A percentile compares a stretch with the other conserved stretches of the same genome.
Evolutionary conservation across 2,113 vertebrate species (phyloP).

Genomic region (Pica pica): DNA sequence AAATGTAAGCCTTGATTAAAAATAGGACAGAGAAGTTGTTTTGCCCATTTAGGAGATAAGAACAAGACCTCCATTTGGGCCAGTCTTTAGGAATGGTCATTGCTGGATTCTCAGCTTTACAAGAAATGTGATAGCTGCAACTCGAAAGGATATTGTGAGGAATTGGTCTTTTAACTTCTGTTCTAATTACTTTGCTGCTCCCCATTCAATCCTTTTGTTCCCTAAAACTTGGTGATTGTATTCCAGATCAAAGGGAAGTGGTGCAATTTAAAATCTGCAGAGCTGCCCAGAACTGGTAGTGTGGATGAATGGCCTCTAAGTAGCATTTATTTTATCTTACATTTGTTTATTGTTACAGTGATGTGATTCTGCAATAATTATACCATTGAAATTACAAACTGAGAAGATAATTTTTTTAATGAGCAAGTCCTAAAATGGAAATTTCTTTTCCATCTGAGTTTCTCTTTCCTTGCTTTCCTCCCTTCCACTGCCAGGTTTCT

Average conservation of each 20-base stretch:
- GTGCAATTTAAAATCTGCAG: background rate
- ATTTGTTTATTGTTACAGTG: background rate
- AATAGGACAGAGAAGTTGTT: background rate
- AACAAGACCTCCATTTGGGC: background rate
- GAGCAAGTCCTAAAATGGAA: background rate
- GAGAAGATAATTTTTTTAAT: background rate
- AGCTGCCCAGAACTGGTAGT: background rate
- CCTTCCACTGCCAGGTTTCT: background rate
- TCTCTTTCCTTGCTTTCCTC: background rate
- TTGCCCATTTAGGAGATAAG: background rate
- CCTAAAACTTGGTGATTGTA: background rate
- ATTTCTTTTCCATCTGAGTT: background rate
- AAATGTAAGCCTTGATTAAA: background rate
- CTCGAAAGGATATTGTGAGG: background rate
- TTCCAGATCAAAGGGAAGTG: background rate
- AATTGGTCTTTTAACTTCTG: background rate
- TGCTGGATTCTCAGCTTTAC: background rate
- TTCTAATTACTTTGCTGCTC: background rate
- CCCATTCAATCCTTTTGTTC: background rate
- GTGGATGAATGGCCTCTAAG: background rate
- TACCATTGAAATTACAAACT: background rate
- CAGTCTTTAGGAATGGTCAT: background rate
- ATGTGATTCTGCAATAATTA: background rate
- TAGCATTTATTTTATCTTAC: background rate
- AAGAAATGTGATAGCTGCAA: background rate